Evolutionary conservation across 2,797 vertebrate genomes (phyloP).

Genomic region (Clarias laeviceps): DNA sequence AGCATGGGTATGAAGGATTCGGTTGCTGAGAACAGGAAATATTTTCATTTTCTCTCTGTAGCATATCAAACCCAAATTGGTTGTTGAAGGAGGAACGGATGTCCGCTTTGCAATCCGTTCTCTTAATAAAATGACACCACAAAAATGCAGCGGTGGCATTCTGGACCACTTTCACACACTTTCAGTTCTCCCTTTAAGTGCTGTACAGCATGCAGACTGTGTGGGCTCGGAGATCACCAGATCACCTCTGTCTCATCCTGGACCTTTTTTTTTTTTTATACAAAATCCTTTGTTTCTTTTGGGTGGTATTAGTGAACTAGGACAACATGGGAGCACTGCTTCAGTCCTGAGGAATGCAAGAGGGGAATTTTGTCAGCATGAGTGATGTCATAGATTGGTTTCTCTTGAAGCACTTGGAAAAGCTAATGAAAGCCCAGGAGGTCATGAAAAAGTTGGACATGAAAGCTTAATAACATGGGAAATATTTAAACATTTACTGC

Average conservation of each 20-base stretch:
- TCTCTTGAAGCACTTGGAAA: slow-evolving; percentile 23
- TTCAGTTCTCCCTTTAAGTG: background rate
- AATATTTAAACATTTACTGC: background rate
- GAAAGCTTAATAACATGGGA: slow-evolving; percentile 8
- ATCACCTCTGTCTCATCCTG: slow-evolving; percentile 36
- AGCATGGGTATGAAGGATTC: background rate
- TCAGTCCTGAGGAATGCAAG: slow-evolving; percentile 72
- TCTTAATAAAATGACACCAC: background rate
- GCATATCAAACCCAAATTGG: background rate
- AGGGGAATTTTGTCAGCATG: slow-evolving; percentile 53
- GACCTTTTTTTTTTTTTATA: slow-evolving; percentile 7
- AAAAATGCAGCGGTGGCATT: slow-evolving; percentile 38
- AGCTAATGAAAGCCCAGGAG: slow-evolving; percentile 38
- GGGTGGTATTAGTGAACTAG: slow-evolving; percentile 48
- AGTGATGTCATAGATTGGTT: slow-evolving; percentile 53
- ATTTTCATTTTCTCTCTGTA: background rate
- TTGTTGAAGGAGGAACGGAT: background rate
- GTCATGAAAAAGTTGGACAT: slow-evolving; percentile 15
- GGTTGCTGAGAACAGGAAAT: background rate
- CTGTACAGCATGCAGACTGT: background rate
- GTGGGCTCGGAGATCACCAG: slow-evolving; percentile 38
- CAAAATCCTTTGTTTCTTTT: slow-evolving; percentile 35
- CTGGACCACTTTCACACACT: slow-evolving; percentile 38
- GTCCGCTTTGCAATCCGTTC: background rate
- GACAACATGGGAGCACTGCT: slow-evolving; percentile 72